phyloP scores from a whole-genome alignment of 2,888 invertebrate genomes.

The Linyphia triangularis region DNA sequence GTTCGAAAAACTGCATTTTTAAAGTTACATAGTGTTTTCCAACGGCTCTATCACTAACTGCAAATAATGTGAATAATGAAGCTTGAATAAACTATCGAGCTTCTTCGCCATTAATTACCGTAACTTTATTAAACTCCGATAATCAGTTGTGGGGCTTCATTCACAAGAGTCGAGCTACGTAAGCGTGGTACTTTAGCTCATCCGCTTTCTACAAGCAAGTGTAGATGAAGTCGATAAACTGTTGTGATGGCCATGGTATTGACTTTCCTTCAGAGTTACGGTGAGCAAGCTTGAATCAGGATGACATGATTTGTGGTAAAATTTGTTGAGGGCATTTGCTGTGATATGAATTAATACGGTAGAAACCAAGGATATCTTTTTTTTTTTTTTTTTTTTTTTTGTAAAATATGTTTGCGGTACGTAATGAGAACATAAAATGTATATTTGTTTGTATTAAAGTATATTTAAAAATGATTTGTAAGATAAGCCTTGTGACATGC shows the following conservation, averaged over 20 bases:
- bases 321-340: too few species aligned
- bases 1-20: too few species aligned
- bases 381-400: too few species aligned
- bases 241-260: conserved; percentile 10
- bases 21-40: too few species aligned
- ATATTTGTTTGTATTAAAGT: too few species aligned
- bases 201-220: not conserved
- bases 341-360: too few species aligned
- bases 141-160: conserved; percentile 14
- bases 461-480: too few species aligned
- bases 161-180: conserved; percentile 3
- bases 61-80: conserved; percentile 24
- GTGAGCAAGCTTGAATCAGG: conserved; percentile 19
- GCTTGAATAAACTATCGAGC: conserved; percentile 2
- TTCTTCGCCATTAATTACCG: conserved; percentile 30
- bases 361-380: too few species aligned
- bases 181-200: not conserved
- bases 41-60: too few species aligned
- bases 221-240: conserved; percentile 4
- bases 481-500: too few species aligned
- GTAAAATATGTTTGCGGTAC: too few species aligned
- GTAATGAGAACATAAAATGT: too few species aligned
- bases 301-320: conserved; percentile 18
- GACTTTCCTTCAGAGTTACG: conserved; percentile 37
- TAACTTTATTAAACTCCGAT: conserved; percentile 43